Percentiles rank a stretch among this genome's conserved stretches.
Conservation (phyloP, 35 echinoderm and acorn worm species). For the Stichopus chloronotus region DNA sequence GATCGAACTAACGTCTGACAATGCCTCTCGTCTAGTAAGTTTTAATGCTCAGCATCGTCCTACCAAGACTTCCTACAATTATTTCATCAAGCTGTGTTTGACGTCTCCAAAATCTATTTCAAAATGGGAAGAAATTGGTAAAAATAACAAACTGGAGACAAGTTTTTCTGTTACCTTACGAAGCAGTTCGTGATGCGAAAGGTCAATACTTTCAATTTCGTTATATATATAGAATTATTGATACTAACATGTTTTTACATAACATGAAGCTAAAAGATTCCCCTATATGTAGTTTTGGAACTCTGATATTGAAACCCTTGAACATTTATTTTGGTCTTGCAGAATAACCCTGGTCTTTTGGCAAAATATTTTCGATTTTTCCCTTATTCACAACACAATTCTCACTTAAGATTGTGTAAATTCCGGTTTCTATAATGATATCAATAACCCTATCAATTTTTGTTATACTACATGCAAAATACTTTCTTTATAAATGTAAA, state of each 20-base stretch:
- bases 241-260: not conserved
- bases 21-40: not conserved
- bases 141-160: not conserved
- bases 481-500: too few relatives aligned
- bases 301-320: too few relatives aligned
- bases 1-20: too few relatives aligned
- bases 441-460: not conserved
- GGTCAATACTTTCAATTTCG: too few relatives aligned
- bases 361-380: not conserved
- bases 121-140: too few relatives aligned
- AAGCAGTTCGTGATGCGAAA: too few relatives aligned
- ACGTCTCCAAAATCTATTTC: too few relatives aligned
- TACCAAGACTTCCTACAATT: not conserved
- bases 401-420: not conserved
- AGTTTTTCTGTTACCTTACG: too few relatives aligned
- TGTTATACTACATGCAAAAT: not conserved
- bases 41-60: not conserved
- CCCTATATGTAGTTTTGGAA: not conserved
- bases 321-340: too few relatives aligned
- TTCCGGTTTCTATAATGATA: not conserved
- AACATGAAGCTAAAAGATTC: too few relatives aligned
- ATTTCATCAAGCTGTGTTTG: not conserved
- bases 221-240: too few relatives aligned
- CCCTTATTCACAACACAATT: not conserved
- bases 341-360: too few relatives aligned